Evolutionary conservation across 2,888 invertebrate species (phyloP).

Genomic region (Archaeoteleia sp.): DNA sequence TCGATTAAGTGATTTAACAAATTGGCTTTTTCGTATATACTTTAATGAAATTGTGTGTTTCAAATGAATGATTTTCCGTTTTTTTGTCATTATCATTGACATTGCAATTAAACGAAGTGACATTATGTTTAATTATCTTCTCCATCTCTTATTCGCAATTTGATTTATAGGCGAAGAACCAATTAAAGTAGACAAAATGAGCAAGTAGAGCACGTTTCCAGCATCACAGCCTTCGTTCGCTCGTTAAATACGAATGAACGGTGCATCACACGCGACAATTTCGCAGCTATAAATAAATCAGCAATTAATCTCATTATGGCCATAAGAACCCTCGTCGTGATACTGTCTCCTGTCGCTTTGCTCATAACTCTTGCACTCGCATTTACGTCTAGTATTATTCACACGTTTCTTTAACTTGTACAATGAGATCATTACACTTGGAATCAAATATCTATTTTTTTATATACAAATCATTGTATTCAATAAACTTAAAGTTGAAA

Average conservation of each 20-base stretch:
- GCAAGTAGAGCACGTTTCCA: conserved; percentile 28
- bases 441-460: too few species aligned
- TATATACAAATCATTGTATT: too few species aligned
- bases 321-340: conserved; percentile 2
- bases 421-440: too few species aligned
- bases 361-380: background rate
- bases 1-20: background rate
- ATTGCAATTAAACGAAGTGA: conserved; percentile 33
- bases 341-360: conserved; percentile 1
- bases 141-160: conserved; percentile 34
- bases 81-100: conserved; percentile 29
- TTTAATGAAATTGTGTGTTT: conserved; percentile 28
- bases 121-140: conserved; percentile 35
- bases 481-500: too few species aligned
- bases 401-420: too few species aligned
- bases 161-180: conserved; percentile 40
- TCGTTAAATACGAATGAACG: conserved; percentile 25
- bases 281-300: conserved; percentile 27
- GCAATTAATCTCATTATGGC: conserved; percentile 32
- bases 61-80: conserved; percentile 18
- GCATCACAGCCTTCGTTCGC: conserved; percentile 24
- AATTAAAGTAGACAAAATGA: conserved; percentile 49
- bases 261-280: conserved; percentile 19
- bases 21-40: background rate
- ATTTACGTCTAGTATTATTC: too few species aligned